Conservation (phyloP, 2,888 invertebrate species). For the Cryptocephalus primarius region DNA sequence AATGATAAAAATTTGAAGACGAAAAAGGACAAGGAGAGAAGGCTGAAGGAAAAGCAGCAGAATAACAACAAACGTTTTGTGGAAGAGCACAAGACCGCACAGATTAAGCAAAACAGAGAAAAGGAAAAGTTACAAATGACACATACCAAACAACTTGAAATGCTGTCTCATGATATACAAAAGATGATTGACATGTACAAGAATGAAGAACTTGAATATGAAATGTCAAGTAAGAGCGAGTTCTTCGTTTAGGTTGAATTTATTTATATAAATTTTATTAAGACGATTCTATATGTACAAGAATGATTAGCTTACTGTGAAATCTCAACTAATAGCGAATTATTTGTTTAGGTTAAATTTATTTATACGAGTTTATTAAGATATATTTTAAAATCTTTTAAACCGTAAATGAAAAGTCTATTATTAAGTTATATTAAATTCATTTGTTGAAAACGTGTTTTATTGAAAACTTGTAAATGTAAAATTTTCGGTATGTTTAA, state of each 20-base stretch:
- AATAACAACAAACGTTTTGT: constrained; percentile 96
- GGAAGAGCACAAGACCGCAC: constrained; percentile 83
- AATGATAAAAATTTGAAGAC: constrained; percentile 95
- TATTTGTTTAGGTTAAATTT: constrained; percentile 60
- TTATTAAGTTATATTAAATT: no score
- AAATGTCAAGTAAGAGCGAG: constrained; percentile 78
- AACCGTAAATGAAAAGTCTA: no score
- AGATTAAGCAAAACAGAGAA: constrained; percentile 83
- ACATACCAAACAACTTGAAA: constrained; percentile 87
- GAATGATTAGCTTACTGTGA: constrained; percentile 84
- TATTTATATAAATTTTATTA: constrained; percentile 6
- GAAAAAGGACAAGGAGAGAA: constrained; percentile 91
- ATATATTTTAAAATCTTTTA: constrained; percentile 56
- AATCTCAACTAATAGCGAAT: constrained; percentile 78
- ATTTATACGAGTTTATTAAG: constrained; percentile 24
- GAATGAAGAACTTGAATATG: constrained; percentile 85
- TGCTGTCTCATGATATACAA: constrained; percentile 77
- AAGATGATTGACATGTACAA: constrained; percentile 89
- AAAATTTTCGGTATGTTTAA: no score
- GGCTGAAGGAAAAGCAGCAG: constrained; percentile 89
- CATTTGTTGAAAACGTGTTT: no score
- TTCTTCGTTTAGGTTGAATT: constrained; percentile 65
- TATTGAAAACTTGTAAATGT: no score
- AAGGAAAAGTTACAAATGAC: constrained; percentile 84
- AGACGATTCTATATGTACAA: constrained; percentile 89